A percentile compares a stretch with the other conserved stretches of the same genome.
Conservation (phyloP, 2,113 vertebrate species). For the Galbula dea region DNA sequence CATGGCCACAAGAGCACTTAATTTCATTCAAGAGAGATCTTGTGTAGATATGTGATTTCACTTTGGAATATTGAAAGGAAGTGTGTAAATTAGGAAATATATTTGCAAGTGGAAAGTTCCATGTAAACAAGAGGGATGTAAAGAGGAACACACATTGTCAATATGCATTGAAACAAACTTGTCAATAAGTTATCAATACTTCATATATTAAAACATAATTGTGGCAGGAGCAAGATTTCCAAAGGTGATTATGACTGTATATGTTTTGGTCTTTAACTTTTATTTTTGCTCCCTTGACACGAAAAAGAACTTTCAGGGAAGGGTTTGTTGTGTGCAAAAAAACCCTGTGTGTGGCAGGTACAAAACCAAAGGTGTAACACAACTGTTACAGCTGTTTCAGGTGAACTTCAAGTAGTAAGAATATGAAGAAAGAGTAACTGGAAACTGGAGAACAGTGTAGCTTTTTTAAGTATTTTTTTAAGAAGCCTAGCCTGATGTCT, state of each 20-base stretch:
- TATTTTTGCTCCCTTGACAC: background rate
- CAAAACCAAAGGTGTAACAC: background rate
- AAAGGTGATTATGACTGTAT: background rate
- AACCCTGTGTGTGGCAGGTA: rapidly evolving
- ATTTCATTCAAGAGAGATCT: background rate
- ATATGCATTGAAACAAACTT: background rate
- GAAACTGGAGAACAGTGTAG: background rate
- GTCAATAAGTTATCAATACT: background rate
- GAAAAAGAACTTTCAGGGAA: background rate
- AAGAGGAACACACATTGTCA: background rate
- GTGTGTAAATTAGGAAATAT: background rate
- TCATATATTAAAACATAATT: background rate
- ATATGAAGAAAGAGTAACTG: background rate
- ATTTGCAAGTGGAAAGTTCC: background rate
- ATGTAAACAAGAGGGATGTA: background rate
- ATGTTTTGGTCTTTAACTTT: background rate
- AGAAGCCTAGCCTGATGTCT: background rate
- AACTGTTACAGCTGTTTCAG: background rate
- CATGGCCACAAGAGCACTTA: too few relatives aligned
- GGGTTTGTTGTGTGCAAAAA: background rate
- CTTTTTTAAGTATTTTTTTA: background rate
- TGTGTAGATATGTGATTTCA: background rate
- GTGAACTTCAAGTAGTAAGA: background rate
- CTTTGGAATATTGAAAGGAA: background rate
- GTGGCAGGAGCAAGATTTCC: background rate